Base-by-base conservation (phyloP, 1,140 invertebrate species). In the Penaeus chinensis region DNA sequence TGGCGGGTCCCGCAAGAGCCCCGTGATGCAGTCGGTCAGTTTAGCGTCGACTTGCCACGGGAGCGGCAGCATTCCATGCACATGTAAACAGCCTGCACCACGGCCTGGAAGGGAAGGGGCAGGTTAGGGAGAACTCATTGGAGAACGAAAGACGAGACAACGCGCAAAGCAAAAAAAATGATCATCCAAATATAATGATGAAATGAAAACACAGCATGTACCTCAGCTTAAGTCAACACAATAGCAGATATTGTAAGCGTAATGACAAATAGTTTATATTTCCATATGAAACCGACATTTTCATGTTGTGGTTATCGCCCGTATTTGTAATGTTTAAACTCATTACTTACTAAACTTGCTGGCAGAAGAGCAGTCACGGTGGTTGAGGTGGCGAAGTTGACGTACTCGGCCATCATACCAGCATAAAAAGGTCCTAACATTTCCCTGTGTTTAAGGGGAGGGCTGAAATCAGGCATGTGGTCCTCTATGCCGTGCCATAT, bases 341-440 rank as follows among this genome's bases (percentile, higher is more conserved):
- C 10, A 37, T 20, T 2, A 79, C 84, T 65, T 27, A 85, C 84
- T 27, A 85, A 27, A 24, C 74, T 19, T 11, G 54, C n/a, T 20
- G 84, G 84, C 20, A 85, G 74, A 20, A 85, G 60, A 32, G 76
- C 76, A 63, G 74, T 85, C 74, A 85, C 18, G 32, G 84, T 85
- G 74, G 84, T 85, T 61, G 74, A 42, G 13, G 84, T 78, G 76
- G 84, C 84, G 47, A 85, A 85, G 20, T 18, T 65, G 62, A 79
- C 20, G 47, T 77, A 66, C 11, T 77, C 54, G 16, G 76, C 47
- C 60, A 85, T 77, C 61, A 85, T 62, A 0, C 84, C 84, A 20
- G 74, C 84, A 42, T 79, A 78, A 11, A 85, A 62, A 2, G 83
- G 84, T 13, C 84, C 84, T 54, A 85, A 32, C 84, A 85, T 79